A percentile compares a stretch with the other conserved stretches of the same genome.
phyloP scores from a whole-genome alignment of 1,140 invertebrate genomes.

The Dendroctonus valens region DNA sequence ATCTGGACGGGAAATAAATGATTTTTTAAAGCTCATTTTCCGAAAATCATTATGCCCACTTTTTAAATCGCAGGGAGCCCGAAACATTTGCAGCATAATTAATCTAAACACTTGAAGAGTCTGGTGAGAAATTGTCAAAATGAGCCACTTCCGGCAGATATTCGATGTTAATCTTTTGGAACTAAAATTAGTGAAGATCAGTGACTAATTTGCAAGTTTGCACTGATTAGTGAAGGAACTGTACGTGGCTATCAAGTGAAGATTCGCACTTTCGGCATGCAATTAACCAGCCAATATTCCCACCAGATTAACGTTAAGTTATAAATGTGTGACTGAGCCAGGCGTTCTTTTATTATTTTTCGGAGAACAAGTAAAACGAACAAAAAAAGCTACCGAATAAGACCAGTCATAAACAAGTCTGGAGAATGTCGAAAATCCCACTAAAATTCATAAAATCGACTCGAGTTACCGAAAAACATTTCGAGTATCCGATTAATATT shows the following conservation, averaged over 20 bases:
- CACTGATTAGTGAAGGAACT: too few species aligned
- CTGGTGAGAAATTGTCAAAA: background rate
- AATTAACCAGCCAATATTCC: too few species aligned
- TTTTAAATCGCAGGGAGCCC: too few species aligned
- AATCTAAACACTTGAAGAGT: background rate
- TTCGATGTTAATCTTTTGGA: too few species aligned
- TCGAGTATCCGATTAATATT: constrained; percentile 24
- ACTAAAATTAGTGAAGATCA: too few species aligned
- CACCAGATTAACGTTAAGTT: too few species aligned
- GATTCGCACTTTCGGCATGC: too few species aligned
- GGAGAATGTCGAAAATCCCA: constrained; percentile 20
- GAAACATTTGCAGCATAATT: background rate
- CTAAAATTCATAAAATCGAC: constrained; percentile 25
- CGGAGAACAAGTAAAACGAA: background rate
- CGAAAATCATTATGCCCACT: constrained; percentile 8
- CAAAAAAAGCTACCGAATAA: constrained; percentile 8
- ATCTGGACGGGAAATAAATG: constrained; percentile 22
- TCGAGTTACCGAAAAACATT: constrained; percentile 20
- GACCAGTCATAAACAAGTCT: constrained; percentile 18
- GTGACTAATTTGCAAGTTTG: too few species aligned
- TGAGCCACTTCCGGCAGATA: too few species aligned
- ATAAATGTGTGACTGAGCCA: too few species aligned
- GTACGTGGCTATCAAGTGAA: too few species aligned
- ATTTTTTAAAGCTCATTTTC: constrained; percentile 22
- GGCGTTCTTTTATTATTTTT: background rate